Percentiles rank a stretch among this genome's conserved stretches.
Evolutionary conservation across 2,113 vertebrate species (phyloP).

Genomic region (Chinchilla lanigera): DNA sequence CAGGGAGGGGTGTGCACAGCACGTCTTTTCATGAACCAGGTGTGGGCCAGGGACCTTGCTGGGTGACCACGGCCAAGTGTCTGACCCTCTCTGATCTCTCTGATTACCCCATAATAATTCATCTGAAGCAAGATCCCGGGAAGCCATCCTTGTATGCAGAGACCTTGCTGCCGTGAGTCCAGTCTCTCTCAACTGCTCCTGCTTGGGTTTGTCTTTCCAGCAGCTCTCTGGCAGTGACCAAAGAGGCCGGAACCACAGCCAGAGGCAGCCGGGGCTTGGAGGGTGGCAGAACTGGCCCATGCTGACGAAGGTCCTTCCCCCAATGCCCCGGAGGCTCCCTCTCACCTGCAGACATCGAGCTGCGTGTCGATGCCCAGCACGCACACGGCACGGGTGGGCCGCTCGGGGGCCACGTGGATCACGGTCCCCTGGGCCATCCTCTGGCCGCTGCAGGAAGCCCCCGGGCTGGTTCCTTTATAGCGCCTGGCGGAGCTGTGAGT

Average conservation of each 20-base stretch:
- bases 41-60: not conserved
- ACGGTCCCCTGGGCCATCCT: conserved; percentile 69
- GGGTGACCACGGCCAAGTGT: not conserved
- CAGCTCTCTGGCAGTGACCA: not conserved
- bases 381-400: conserved; percentile 70
- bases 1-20: not conserved
- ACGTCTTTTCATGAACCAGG: not conserved
- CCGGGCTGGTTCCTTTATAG: conserved; percentile 47
- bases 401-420: conserved; percentile 54
- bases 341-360: conserved; percentile 79
- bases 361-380: conserved; percentile 72
- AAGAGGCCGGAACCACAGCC: not conserved
- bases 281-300: not conserved
- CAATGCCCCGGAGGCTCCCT: fast-evolving
- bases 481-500: not conserved
- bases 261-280: not conserved
- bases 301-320: fast-evolving
- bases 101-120: not conserved
- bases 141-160: not conserved
- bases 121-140: not conserved
- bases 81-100: not conserved
- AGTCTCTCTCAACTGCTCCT: not conserved
- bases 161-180: not conserved
- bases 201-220: not conserved
- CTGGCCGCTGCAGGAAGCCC: not conserved